Evolutionary conservation across 1,140 invertebrate genomes (phyloP), one percentile per base, ranked within the genome.

Genomic region (Rhyacophila brunnea): DNA sequence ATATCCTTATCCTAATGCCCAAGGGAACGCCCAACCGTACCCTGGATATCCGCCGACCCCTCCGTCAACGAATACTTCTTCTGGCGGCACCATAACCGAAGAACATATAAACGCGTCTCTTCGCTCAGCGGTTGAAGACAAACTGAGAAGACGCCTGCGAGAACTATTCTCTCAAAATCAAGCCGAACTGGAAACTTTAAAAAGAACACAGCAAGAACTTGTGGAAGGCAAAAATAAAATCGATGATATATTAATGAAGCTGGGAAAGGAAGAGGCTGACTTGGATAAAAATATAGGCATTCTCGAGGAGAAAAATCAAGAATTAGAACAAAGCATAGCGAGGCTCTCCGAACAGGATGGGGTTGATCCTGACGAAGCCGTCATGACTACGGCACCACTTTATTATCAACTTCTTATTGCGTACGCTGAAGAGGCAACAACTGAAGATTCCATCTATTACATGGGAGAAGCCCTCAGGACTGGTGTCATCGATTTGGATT

Each of bases 381-480:
- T 99, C 50, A 93, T 92, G 17, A 96, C 96, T 5, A 95, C 95
- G 55, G 91, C 95, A 38, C 96, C 97, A 1, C 76, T 99, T 20
- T 98, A 99, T 72, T 94, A 93, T 81, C 97, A 99, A 84, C 86
- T 99, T 70, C 75, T 99, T 23, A 94, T 93, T 79, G 87, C 94
- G 28, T 99, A 94, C 85, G 94, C 95, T 46, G 95, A 99, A 78
- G 97, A 99, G 80, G 93, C 96, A 66, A 95, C 97, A 9, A 89
- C 93, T 45, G 96, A 99, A 81, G 97, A 99, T 84, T 92, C 95
- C 48, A 97, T 99, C 68, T 99, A 99, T 75, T 97, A 96, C 74
- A 87, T 99, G 70, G 95, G 94, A n/a, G 95, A 99, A 80, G 96
- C 93, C 17, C 75, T 99, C 48, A 82, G 95, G 61, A 89, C 90